Evolutionary conservation across 2,888 invertebrate genomes (phyloP).

Genomic region (Ornithoptera alexandrae): DNA sequence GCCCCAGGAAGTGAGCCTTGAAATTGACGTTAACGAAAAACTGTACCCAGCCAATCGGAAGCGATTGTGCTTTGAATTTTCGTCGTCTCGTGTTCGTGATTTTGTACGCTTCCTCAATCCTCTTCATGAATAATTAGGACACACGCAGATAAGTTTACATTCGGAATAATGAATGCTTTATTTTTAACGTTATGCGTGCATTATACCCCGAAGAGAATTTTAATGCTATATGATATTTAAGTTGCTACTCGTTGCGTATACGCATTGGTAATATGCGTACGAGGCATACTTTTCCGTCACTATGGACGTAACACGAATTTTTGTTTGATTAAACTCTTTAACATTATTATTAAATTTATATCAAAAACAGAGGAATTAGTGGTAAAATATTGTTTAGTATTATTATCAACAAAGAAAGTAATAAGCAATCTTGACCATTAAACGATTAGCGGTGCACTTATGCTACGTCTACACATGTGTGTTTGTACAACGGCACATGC

Average conservation of each 20-base stretch:
- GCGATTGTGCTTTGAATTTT: constrained; percentile 72
- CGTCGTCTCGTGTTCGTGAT: constrained; percentile 57
- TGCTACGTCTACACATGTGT: constrained; percentile 7
- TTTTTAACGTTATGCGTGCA: constrained; percentile 20
- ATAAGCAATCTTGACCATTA: constrained; percentile 27
- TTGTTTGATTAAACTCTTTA: constrained; percentile 6
- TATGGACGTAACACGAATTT: constrained; percentile 16
- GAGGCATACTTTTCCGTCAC: constrained; percentile 12
- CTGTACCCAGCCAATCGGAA: constrained; percentile 65
- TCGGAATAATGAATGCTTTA: constrained; percentile 19
- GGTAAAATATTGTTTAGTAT: no score
- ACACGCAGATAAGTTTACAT: constrained; percentile 28
- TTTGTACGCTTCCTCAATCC: constrained; percentile 53
- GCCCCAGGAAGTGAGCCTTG: constrained; percentile 67
- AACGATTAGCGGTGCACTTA: constrained; percentile 19
- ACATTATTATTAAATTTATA: not conserved
- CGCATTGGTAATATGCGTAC: not conserved
- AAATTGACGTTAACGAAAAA: constrained; percentile 69
- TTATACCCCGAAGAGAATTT: constrained; percentile 22
- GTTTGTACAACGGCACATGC: constrained; percentile 25
- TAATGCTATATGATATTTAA: constrained; percentile 18
- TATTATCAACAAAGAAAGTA: not conserved
- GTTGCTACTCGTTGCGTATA: constrained; percentile 6
- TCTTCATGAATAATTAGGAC: constrained; percentile 51
- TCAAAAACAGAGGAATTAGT: not conserved